These are phyloP conservation scores for Galeopsomyia nigrocyanea DNA, from an alignment of 2,888 invertebrate species.

Conservation along the genomic window DNA sequence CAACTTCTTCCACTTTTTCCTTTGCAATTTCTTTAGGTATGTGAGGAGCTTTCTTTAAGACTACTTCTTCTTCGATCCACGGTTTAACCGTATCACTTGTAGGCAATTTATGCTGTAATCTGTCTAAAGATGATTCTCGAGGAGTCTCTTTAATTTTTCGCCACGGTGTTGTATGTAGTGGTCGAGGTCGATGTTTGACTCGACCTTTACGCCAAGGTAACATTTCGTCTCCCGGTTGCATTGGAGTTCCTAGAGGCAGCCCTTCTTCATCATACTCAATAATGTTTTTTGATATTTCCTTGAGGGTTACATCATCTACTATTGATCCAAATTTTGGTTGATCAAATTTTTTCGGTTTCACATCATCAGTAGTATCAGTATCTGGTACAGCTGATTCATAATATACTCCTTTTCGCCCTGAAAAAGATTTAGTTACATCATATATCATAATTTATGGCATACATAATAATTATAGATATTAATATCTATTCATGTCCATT, in stretches of 20 bases:
- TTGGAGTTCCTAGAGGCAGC: slow-evolving; percentile 67
- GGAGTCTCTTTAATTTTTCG: slow-evolving; percentile 56
- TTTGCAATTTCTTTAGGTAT: slow-evolving; percentile 58
- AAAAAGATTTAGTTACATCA: slow-evolving; percentile 54
- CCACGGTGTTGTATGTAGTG: slow-evolving; percentile 58
- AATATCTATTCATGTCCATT: too few species aligned
- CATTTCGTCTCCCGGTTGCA: slow-evolving; percentile 70
- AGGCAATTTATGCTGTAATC: slow-evolving; percentile 49
- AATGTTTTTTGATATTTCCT: slow-evolving; percentile 51
- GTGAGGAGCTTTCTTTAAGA: slow-evolving; percentile 63
- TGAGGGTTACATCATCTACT: slow-evolving; percentile 50
- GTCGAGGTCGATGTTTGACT: slow-evolving; percentile 57
- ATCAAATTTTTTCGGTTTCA: slow-evolving; percentile 27
- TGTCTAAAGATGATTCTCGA: slow-evolving; percentile 59
- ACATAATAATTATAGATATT: too few species aligned
- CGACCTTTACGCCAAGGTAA: slow-evolving; percentile 71
- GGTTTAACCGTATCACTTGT: slow-evolving; percentile 56
- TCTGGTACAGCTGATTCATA: slow-evolving; percentile 69
- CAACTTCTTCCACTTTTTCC: slow-evolving; percentile 60
- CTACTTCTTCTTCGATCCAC: slow-evolving; percentile 65
- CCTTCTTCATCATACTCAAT: slow-evolving; percentile 67
- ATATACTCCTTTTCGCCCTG: slow-evolving; percentile 71
- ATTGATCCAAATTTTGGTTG: slow-evolving; percentile 54
- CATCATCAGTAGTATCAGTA: slow-evolving; percentile 58
- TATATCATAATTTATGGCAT: background rate